Base-by-base conservation (phyloP, 1,140 invertebrate genomes). In the Macrocentrus cingulum region DNA sequence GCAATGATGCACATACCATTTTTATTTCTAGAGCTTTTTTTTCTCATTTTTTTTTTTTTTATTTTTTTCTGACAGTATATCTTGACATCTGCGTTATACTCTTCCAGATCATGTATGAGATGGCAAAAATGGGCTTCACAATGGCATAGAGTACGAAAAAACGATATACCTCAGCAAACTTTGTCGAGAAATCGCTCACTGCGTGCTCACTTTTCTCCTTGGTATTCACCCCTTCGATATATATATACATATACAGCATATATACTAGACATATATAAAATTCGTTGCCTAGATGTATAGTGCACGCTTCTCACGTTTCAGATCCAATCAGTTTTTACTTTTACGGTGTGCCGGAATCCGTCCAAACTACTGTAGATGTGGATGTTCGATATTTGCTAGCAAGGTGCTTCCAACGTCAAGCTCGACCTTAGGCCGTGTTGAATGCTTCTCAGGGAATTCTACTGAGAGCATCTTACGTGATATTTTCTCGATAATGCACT, bases 271-370 rank as follows among this genome's bases (percentile, higher is more conserved):
- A 15, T n/a, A 39, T 15, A 39, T 39, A 15, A 6, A 39, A 13
- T 36, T 45, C 22, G 34, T 50, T n/a, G 34, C 42, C 52, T 58
- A 58, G 18, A 29, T 9, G 36, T 39, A 39, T 8, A 39, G 37
- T n/a, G n/a, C 15, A 65, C 60, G 61, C 60, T 52, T 32, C 66
- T 66, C 67, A 66, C 68, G 66, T 70, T 62, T 57, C 55, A 37
- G 39, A 61, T 66, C 68, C 68, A 72, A 72, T 72, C 63, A 65
- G 48, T 70, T 68, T 68, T 72, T 70, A 68, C 63, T 65, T 56
- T 66, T 61, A 58, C 44, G 44, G 15, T 65, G 62, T 32, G 44
- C 46, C 48, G 51, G 60, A 64, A 66, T 56, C 60, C 62, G 62
- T 53, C 18, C 7, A 63, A 62, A 63, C 57, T 62, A 66, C 62